Conservation (phyloP, 2,888 invertebrate species). For the Nesidiocoris tenuis region DNA sequence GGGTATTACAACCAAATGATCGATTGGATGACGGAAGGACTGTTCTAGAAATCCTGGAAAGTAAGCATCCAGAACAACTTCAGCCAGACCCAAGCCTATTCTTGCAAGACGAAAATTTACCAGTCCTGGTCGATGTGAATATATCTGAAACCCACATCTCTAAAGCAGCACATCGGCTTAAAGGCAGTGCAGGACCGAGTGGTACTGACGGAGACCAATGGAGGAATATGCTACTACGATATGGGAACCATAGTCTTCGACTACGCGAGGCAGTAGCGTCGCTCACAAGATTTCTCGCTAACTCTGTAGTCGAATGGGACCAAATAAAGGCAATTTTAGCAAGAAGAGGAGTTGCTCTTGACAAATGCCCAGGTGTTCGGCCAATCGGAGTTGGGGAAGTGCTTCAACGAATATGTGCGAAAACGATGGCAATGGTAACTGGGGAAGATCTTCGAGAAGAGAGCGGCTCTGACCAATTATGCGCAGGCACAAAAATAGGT, state of each 20-base stretch:
- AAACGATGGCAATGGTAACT: slow-evolving; percentile 5
- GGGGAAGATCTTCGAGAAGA: not conserved
- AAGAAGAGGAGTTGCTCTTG: slow-evolving; percentile 9
- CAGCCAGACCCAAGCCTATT: not conserved
- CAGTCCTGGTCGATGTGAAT: not conserved
- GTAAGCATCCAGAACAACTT: slow-evolving; percentile 5
- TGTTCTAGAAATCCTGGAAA: slow-evolving; percentile 1
- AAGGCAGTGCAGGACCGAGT: no score
- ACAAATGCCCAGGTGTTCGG: no score
- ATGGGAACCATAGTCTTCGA: not conserved
- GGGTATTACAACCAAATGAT: not conserved
- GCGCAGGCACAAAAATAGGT: not conserved
- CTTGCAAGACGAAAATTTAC: not conserved
- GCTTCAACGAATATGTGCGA: no score
- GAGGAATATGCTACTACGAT: slow-evolving; percentile 7
- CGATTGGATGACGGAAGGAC: not conserved
- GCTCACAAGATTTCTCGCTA: not conserved
- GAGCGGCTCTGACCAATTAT: slow-evolving; percentile 1
- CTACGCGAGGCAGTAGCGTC: not conserved
- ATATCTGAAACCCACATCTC: not conserved
- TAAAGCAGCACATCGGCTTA: not conserved
- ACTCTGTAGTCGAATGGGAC: slow-evolving; percentile 10
- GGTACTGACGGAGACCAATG: no score
- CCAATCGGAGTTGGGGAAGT: no score
- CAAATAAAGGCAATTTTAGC: not conserved